A percentile compares a stretch with the other conserved stretches of the same genome.
These are phyloP conservation scores for Acomys russatus DNA, from an alignment of 2,797 vertebrate genomes.

Conservation along the genomic window DNA sequence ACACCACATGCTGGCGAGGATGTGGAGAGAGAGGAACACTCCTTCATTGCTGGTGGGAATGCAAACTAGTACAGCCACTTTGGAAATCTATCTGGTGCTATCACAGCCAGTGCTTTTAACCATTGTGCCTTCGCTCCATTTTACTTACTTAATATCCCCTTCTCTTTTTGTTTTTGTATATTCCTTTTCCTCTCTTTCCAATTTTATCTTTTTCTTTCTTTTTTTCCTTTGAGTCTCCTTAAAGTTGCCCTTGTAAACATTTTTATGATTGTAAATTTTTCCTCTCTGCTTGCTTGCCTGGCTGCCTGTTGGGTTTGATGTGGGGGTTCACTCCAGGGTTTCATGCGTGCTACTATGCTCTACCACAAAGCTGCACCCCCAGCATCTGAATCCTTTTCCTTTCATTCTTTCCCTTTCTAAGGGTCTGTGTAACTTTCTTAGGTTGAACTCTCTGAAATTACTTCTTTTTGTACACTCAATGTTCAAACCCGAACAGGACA, in stretches of 20 bases:
- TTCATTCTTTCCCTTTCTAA: neutral
- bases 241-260: neutral
- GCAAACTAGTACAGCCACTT: no score
- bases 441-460: constrained; percentile 6
- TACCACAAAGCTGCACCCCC: neutral
- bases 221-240: constrained; percentile 46
- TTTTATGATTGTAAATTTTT: neutral
- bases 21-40: no score
- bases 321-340: neutral
- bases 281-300: no score
- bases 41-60: no score
- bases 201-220: neutral
- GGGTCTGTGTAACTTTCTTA: constrained; percentile 51
- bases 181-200: neutral
- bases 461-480: neutral
- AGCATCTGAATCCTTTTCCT: neutral
- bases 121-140: neutral
- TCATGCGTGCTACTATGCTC: neutral
- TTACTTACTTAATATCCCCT: neutral
- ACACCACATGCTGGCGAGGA: no score
- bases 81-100: no score
- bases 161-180: constrained; percentile 36
- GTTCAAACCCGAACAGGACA: neutral
- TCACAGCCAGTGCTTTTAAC: neutral
- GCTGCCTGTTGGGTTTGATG: neutral